Evolutionary conservation across 1,140 invertebrate species (phyloP).

Genomic region (Lordiphosa stackelbergi): DNA sequence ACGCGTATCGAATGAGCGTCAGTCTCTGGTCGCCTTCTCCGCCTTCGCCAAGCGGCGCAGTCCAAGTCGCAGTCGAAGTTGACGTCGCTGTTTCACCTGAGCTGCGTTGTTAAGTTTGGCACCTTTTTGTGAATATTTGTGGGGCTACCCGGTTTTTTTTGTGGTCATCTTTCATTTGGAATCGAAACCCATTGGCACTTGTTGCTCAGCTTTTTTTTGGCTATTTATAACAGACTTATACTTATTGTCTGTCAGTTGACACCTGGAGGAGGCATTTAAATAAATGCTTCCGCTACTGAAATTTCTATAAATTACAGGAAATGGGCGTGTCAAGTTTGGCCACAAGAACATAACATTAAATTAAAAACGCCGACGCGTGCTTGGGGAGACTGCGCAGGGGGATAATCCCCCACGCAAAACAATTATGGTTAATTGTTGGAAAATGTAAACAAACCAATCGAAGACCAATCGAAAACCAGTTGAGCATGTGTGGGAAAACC

Average conservation of each 20-base stretch:
- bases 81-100: slow-evolving; percentile 11
- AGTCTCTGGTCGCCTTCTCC: slow-evolving; percentile 2
- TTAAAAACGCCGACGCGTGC: slow-evolving; percentile 57
- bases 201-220: slow-evolving; percentile 19
- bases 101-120: background rate
- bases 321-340: slow-evolving; percentile 18
- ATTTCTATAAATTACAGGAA: slow-evolving; percentile 48
- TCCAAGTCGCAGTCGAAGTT: slow-evolving; percentile 11
- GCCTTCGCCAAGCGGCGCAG: slow-evolving; percentile 21
- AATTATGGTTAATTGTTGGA: slow-evolving; percentile 46
- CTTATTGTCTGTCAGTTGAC: slow-evolving; percentile 29
- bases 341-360: slow-evolving; percentile 2
- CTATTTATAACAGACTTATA: slow-evolving; percentile 33
- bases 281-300: slow-evolving; percentile 58
- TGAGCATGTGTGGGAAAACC: too few relatives aligned
- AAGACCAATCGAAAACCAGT: background rate
- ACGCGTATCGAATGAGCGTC: slow-evolving; percentile 61
- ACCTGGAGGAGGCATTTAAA: slow-evolving; percentile 24
- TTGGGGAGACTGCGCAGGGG: too few relatives aligned
- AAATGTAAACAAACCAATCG: slow-evolving; percentile 28
- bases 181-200: slow-evolving; percentile 17
- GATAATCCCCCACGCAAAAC: slow-evolving; percentile 22
- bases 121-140: background rate
- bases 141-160: too few relatives aligned
- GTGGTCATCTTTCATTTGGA: too few relatives aligned